A percentile compares a stretch with the other conserved stretches of the same genome.
Evolutionary conservation across 2,888 invertebrate genomes (phyloP).

Genomic region (Eristalinus aeneus): DNA sequence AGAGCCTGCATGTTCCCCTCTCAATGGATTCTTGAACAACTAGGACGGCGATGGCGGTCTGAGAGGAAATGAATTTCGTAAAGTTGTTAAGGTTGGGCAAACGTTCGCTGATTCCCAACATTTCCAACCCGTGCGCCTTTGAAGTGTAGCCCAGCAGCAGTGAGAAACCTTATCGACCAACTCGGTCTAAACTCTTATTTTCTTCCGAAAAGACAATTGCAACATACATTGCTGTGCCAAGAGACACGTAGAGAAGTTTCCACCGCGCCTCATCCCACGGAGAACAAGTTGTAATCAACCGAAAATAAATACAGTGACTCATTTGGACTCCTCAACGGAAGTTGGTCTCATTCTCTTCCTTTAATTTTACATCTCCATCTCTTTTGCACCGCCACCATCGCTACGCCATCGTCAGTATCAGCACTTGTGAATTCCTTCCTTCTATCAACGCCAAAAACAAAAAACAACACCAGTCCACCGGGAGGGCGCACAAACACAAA

Average conservation of each 20-base stretch:
- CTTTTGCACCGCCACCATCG: neutral
- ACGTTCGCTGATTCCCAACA: no score
- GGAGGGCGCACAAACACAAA: slow-evolving; percentile 7
- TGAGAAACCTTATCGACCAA: no score
- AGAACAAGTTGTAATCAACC: neutral
- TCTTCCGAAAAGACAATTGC: no score
- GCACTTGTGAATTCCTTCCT: neutral
- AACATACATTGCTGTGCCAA: no score
- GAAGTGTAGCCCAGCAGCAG: no score
- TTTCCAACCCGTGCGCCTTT: no score
- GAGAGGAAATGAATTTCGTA: no score
- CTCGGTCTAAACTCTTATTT: no score
- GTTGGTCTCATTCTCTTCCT: neutral
- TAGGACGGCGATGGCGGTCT: no score
- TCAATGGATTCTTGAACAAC: no score
- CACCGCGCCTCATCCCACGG: neutral
- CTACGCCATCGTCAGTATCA: neutral
- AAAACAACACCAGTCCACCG: neutral
- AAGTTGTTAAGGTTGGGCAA: no score
- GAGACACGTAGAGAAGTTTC: neutral
- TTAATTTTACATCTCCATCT: neutral
- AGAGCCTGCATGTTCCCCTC: no score
- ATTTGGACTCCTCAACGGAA: neutral
- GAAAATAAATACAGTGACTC: neutral
- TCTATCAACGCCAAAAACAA: neutral